A percentile compares a stretch with the other conserved stretches of the same genome.
Evolutionary conservation across 2,888 invertebrate genomes (phyloP).

Genomic region (Acrocera orbiculus): DNA sequence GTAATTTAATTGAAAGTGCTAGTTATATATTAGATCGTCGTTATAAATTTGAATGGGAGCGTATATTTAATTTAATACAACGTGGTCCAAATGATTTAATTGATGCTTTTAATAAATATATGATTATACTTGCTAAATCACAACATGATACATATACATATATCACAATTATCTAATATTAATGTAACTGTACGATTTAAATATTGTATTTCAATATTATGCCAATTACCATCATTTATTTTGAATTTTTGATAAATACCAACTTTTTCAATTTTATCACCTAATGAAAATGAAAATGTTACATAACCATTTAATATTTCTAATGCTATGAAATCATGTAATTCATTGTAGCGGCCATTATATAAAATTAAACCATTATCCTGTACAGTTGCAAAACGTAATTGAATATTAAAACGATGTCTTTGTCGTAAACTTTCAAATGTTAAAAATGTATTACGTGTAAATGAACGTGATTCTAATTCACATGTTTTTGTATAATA

Average conservation of each 20-base stretch:
- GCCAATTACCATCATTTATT: constrained; percentile 82
- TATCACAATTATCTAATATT: constrained; percentile 74
- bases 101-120: constrained; percentile 60
- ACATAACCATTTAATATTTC: constrained; percentile 62
- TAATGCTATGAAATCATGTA: constrained; percentile 82
- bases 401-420: constrained; percentile 58
- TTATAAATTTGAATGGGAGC: constrained; percentile 57
- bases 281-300: constrained; percentile 76
- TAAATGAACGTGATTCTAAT: constrained; percentile 69
- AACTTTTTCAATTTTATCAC: constrained; percentile 50
- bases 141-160: constrained; percentile 88
- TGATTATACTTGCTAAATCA: constrained; percentile 61
- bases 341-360: constrained; percentile 90
- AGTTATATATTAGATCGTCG: constrained; percentile 54
- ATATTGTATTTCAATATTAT: constrained; percentile 66
- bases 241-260: constrained; percentile 49
- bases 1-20: constrained; percentile 64
- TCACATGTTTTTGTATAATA: constrained; percentile 52
- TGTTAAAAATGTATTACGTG: constrained; percentile 66
- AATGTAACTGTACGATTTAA: constrained; percentile 72
- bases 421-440: constrained; percentile 77
- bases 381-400: constrained; percentile 74
- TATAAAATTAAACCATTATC: constrained; percentile 74
- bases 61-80: constrained; percentile 51
- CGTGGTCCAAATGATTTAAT: constrained; percentile 59